These are phyloP conservation scores for Lates calcarifer DNA, from an alignment of 2,113 vertebrate species.

Conservation along the genomic window DNA sequence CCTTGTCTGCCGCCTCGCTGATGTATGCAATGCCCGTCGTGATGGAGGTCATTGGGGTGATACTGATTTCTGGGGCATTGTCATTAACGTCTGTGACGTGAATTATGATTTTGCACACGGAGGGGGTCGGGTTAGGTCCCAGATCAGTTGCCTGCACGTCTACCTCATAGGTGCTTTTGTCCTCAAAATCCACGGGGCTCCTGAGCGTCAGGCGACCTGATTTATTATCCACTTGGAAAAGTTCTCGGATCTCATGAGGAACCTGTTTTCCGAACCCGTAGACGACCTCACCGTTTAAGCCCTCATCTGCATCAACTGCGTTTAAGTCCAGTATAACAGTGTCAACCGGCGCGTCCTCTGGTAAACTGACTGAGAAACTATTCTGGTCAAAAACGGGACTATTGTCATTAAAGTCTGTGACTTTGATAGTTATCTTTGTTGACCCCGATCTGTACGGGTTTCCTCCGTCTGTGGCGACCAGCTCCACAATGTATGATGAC, in stretches of 20 bases:
- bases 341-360: slow-evolving; percentile 89
- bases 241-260: slow-evolving; percentile 87
- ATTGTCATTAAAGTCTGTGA: slow-evolving; percentile 96
- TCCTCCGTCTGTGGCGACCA: slow-evolving; percentile 93
- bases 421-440: slow-evolving; percentile 89
- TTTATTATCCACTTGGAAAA: slow-evolving; percentile 91
- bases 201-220: slow-evolving; percentile 90
- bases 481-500: slow-evolving; percentile 88
- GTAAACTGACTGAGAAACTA: slow-evolving; percentile 89
- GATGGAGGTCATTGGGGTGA: slow-evolving; percentile 90
- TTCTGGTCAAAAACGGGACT: slow-evolving; percentile 92
- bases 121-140: slow-evolving; percentile 88
- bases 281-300: slow-evolving; percentile 91
- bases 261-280: slow-evolving; percentile 93
- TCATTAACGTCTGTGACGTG: slow-evolving; percentile 95
- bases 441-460: slow-evolving; percentile 88
- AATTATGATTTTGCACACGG: slow-evolving; percentile 92
- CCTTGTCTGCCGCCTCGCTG: slow-evolving; percentile 89
- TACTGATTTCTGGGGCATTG: slow-evolving; percentile 92
- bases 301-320: slow-evolving; percentile 91
- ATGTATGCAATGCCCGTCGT: slow-evolving; percentile 79
- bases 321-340: slow-evolving; percentile 90
- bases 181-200: slow-evolving; percentile 91
- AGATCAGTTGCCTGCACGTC: slow-evolving; percentile 93
- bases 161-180: slow-evolving; percentile 91